A percentile compares a stretch with the other conserved stretches of the same genome.
These are phyloP conservation scores for Cyclophora albipunctata DNA, from an alignment of 2,888 invertebrate species.

Conservation along the genomic window DNA sequence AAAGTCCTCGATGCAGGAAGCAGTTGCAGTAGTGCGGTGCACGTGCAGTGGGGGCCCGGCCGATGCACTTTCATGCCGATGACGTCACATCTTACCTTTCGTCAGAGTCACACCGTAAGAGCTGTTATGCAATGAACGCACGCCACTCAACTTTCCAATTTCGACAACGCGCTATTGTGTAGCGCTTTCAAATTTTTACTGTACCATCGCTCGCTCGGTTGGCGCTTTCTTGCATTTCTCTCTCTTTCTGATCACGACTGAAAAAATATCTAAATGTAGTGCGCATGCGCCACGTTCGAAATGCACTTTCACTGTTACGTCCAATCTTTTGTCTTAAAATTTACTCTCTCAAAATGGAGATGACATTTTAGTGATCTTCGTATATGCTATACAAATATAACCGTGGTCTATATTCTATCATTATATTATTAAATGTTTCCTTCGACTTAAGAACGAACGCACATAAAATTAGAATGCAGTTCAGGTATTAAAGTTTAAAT, in stretches of 20 bases:
- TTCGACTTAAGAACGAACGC: too few species aligned
- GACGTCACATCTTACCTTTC: constrained; percentile 70
- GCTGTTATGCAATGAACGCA: constrained; percentile 68
- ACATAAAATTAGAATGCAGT: too few species aligned
- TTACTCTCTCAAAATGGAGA: too few species aligned
- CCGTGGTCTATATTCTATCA: too few species aligned
- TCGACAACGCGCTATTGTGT: constrained; percentile 75
- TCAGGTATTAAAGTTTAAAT: too few species aligned
- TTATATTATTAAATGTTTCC: too few species aligned
- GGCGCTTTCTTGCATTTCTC: constrained; percentile 70
- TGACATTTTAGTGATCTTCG: too few species aligned
- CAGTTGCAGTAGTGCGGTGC: constrained; percentile 38
- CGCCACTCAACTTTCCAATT: constrained; percentile 74
- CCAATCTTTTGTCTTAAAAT: constrained; percentile 32
- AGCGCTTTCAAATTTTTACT: constrained; percentile 74
- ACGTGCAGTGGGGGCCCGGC: constrained; percentile 47
- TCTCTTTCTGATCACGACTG: constrained; percentile 58
- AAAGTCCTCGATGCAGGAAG: constrained; percentile 71
- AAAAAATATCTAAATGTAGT: constrained; percentile 65
- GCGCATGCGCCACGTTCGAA: constrained; percentile 47
- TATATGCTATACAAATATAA: too few species aligned
- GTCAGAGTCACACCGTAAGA: constrained; percentile 70
- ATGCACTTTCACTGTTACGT: constrained; percentile 67
- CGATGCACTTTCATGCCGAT: constrained; percentile 72
- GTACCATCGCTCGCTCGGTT: constrained; percentile 56